Conservation (phyloP, 2,888 invertebrate species). For the Entomobrya proxima region DNA sequence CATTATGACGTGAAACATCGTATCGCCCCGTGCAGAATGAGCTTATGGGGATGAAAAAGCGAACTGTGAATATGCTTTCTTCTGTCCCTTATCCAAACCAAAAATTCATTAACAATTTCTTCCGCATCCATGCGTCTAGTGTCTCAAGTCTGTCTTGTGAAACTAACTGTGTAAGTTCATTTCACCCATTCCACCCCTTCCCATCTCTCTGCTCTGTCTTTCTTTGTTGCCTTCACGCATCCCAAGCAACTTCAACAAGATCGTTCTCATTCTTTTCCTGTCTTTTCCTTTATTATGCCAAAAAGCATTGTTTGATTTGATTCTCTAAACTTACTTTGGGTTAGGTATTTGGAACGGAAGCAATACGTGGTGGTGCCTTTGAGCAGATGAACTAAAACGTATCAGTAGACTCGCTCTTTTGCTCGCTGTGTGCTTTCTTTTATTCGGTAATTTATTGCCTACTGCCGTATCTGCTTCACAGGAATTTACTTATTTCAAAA, state of each 20-base stretch:
- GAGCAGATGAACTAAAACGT: conserved; percentile 55
- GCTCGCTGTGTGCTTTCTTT: conserved; percentile 23
- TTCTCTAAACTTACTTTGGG: neutral
- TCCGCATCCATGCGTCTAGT: conserved; percentile 46
- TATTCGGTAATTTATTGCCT: conserved; percentile 51
- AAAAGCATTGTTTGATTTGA: conserved; percentile 16
- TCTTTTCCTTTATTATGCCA: neutral
- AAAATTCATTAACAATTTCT: conserved; percentile 66
- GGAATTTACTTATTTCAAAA: conserved; percentile 67
- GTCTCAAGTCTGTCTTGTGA: conserved; percentile 44
- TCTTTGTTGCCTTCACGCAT: neutral
- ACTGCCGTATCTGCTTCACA: conserved; percentile 59
- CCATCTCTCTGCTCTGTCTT: neutral
- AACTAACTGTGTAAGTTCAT: conserved; percentile 35
- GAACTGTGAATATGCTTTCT: conserved; percentile 59
- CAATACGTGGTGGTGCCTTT: conserved; percentile 19
- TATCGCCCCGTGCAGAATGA: neutral
- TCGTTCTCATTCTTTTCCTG: neutral
- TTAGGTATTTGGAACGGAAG: conserved; percentile 21
- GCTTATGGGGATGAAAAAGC: conserved; percentile 42
- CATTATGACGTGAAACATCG: neutral
- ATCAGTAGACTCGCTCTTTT: conserved; percentile 20
- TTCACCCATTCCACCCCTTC: conserved; percentile 17
- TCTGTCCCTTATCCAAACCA: conserved; percentile 55
- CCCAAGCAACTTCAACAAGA: neutral